These are phyloP conservation scores for Bubo bubo DNA, from an alignment of 2,113 vertebrate species.

Conservation along the genomic window DNA sequence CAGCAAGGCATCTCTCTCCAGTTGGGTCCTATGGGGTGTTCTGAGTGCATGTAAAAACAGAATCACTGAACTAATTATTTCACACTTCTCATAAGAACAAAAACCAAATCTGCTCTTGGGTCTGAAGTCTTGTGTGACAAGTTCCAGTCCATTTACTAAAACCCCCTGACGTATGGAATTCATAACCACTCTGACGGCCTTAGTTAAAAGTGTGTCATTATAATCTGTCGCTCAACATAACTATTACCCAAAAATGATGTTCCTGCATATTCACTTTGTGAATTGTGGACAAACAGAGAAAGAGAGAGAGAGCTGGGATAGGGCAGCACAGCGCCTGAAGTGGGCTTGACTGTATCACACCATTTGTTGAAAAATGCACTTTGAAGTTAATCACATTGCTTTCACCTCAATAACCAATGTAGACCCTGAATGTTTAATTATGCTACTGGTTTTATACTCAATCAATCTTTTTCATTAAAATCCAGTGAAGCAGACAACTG, in stretches of 20 bases:
- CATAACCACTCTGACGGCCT: background rate
- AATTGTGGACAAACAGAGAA: background rate
- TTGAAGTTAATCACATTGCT: slow-evolving; percentile 77
- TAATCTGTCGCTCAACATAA: background rate
- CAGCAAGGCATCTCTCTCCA: background rate
- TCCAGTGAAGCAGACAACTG: slow-evolving; percentile 85
- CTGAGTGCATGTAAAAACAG: background rate
- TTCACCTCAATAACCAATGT: slow-evolving; percentile 73
- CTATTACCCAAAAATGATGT: background rate
- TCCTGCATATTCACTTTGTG: background rate
- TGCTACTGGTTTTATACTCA: slow-evolving; percentile 79
- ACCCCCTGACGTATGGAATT: background rate
- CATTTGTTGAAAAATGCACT: slow-evolving; percentile 60
- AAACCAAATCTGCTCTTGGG: background rate
- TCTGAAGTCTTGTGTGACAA: slow-evolving; percentile 23
- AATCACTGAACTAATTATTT: slow-evolving; percentile 20
- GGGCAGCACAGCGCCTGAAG: background rate
- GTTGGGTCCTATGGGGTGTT: background rate
- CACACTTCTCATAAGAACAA: background rate
- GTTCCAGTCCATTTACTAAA: slow-evolving; percentile 42
- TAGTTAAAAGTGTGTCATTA: background rate
- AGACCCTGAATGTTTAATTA: slow-evolving; percentile 83
- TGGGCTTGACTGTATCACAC: slow-evolving; percentile 13
- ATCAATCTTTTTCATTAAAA: slow-evolving; percentile 91
- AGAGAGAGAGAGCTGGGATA: background rate